Evolutionary conservation across 2,888 invertebrate genomes (phyloP).

Genomic region (Tridacna gigas): DNA sequence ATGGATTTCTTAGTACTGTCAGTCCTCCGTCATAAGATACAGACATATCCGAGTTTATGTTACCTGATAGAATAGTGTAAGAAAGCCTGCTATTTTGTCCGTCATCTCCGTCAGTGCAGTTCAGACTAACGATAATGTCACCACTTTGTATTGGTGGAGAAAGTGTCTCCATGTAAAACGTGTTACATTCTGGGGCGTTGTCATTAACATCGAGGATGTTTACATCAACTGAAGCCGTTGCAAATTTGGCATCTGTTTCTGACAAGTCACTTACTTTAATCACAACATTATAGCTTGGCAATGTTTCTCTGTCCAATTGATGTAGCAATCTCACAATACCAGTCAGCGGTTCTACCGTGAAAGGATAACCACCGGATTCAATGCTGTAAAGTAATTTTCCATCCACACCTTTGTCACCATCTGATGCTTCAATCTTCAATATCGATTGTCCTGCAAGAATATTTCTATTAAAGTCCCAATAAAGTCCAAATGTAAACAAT

Average conservation of each 20-base stretch:
- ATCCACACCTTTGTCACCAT: conserved; percentile 67
- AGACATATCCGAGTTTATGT: conserved; percentile 62
- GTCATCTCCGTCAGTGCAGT: conserved; percentile 67
- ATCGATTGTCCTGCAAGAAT: conserved; percentile 58
- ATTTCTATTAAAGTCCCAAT: too few relatives aligned
- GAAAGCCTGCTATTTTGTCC: conserved; percentile 66
- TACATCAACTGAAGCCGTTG: conserved; percentile 44
- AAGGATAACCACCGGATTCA: conserved; percentile 39
- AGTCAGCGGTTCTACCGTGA: conserved; percentile 55
- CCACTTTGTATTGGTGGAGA: conserved; percentile 52
- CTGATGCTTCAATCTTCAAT: conserved; percentile 65
- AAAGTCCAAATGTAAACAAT: too few relatives aligned
- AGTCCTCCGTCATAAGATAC: conserved; percentile 51
- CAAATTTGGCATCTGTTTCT: conserved; percentile 37
- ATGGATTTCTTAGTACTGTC: conserved; percentile 45
- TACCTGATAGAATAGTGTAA: conserved; percentile 67
- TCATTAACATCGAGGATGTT: conserved; percentile 68
- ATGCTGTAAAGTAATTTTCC: conserved; percentile 62
- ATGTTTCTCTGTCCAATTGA: conserved; percentile 63
- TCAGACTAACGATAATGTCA: conserved; percentile 37
- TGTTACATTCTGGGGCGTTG: conserved; percentile 58
- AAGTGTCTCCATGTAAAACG: conserved; percentile 32
- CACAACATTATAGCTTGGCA: conserved; percentile 41
- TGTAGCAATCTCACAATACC: conserved; percentile 49
- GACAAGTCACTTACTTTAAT: conserved; percentile 65